These are phyloP conservation scores for Gonioctena quinquepunctata DNA, from an alignment of 1,140 invertebrate species.

Conservation along the genomic window DNA sequence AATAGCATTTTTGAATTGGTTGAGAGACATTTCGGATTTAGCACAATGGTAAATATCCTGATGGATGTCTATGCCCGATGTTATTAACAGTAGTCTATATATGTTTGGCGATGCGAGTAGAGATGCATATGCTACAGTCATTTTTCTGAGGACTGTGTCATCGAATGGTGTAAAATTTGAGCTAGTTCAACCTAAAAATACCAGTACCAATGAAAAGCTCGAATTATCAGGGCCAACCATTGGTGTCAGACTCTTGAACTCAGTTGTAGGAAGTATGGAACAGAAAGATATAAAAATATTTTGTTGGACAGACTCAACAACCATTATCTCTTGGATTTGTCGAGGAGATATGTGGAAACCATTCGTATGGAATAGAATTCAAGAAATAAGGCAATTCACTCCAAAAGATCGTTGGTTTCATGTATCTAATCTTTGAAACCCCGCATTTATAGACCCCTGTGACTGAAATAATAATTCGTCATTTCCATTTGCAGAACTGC, in stretches of 20 bases:
- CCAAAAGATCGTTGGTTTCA: slow-evolving; percentile 43
- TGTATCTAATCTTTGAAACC: slow-evolving; percentile 51
- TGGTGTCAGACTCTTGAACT: not conserved
- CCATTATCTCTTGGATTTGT: slow-evolving; percentile 39
- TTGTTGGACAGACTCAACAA: slow-evolving; percentile 39
- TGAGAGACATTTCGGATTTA: slow-evolving; percentile 21
- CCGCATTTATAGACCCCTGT: slow-evolving; percentile 55
- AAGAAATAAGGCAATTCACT: slow-evolving; percentile 43
- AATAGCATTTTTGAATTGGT: slow-evolving; percentile 24
- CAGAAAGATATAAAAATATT: too few relatives aligned
- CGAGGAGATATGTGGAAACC: slow-evolving; percentile 29
- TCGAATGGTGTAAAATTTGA: not conserved
- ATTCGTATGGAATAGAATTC: slow-evolving; percentile 46
- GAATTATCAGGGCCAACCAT: slow-evolving; percentile 23
- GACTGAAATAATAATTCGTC: too few relatives aligned
- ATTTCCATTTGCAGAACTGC: too few relatives aligned
- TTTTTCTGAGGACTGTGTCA: slow-evolving; percentile 19
- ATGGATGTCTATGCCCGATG: slow-evolving; percentile 12
- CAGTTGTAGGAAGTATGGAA: too few relatives aligned
- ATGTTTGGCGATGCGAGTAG: slow-evolving; percentile 24
- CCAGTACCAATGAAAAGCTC: slow-evolving; percentile 28
- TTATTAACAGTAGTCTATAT: slow-evolving; percentile 14
- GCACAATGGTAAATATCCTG: slow-evolving; percentile 20
- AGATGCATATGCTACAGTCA: slow-evolving; percentile 14
- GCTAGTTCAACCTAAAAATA: slow-evolving; percentile 28